phyloP scores from a whole-genome alignment of 1,140 invertebrate species.

The Steinernema feltiae region DNA sequence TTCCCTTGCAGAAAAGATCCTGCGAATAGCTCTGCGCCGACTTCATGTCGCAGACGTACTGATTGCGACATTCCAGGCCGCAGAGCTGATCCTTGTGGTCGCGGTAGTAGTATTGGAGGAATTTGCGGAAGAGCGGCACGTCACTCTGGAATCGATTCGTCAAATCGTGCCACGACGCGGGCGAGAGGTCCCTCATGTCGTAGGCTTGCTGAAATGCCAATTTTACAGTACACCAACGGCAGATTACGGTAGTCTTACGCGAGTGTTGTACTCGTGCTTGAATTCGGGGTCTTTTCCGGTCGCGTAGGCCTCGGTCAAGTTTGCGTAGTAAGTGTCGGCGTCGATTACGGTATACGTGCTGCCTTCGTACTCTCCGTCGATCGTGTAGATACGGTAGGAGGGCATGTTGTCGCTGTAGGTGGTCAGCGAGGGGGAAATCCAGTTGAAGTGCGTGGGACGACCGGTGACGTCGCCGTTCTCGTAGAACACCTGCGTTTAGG shows the following conservation, averaged over 20 bases:
- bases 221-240: too few relatives aligned
- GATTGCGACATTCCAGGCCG: background rate
- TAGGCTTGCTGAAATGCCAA: too few relatives aligned
- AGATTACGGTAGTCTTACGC: too few relatives aligned
- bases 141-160: background rate
- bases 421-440: slow-evolving; percentile 39
- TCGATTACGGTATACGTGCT: too few relatives aligned
- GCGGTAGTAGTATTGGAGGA: background rate
- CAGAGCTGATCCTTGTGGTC: background rate
- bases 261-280: background rate
- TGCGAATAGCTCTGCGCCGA: background rate
- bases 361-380: too few relatives aligned
- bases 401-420: slow-evolving; percentile 74
- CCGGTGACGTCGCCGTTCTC: slow-evolving; percentile 32
- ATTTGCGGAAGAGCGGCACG: background rate
- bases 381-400: slow-evolving; percentile 89
- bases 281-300: background rate
- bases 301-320: background rate
- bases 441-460: slow-evolving; percentile 40
- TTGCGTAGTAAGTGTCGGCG: background rate
- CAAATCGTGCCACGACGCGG: background rate
- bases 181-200: background rate
- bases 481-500: slow-evolving; percentile 37
- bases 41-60: background rate
- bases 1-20: background rate